Evolutionary conservation across 92 coral and sea anemone genomes (phyloP), one percentile per base, ranked within the genome.

Genomic region (Scolanthus callimorphus): DNA sequence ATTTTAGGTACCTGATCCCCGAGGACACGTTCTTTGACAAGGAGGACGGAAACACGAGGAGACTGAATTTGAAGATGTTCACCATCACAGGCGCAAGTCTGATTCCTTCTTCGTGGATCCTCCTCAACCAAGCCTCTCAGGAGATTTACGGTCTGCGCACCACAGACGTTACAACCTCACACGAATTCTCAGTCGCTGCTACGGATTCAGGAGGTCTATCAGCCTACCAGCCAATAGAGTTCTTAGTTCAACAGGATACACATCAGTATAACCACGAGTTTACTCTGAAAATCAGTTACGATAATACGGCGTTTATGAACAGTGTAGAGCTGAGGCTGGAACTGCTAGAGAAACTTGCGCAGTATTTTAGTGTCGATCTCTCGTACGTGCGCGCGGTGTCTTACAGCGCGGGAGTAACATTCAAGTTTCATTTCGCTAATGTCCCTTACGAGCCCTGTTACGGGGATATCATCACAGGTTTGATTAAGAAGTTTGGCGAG

Each of bases 41-140:
- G 9, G 88, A 89, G 60, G 99, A 94, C 55, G 92, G 90, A 2
- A 52, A 52, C 31, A 85, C 99, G 10, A 73, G 76, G 39, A 30
- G 69, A 4, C 61, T 94, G 34, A 52, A 64, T 28, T 60, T 94
- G 19, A 81, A 57, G 9, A 59, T 88, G 65, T 79, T 49, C 44
- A 68, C 85, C 8, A 57, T 62, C 15, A 51, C 59, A 39, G 70
- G 75, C 13, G 72, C 27, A 4, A 23, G 49, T 9, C 65, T 91
- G 20, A 37, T 70, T 0, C n/a, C 81, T 1, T 54, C 90, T 6
- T 71, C 88, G 0, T 94, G 99, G 99, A 57, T 94, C 37, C 51
- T 77, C 12, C 71, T 94, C 17, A 65, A 85, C 57, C 57, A 61
- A 8, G 21, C 51, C 0, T 47, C 60, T 9, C 99, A 94, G 56